Evolutionary conservation across 2,113 vertebrate species (phyloP).

Genomic region (Pituophis catenifer): DNA sequence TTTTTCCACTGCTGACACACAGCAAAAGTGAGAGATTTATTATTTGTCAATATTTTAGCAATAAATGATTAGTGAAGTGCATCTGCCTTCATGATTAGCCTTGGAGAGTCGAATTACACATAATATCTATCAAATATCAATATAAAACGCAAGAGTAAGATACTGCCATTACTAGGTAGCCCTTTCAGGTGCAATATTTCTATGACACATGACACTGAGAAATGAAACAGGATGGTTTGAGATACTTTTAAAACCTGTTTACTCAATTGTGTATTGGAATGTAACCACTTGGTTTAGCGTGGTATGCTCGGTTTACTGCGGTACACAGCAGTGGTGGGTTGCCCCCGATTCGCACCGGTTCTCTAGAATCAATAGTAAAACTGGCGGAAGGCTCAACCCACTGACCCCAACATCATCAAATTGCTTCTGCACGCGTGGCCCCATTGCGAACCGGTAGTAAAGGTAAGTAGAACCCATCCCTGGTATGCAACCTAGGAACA

Average conservation of each 20-base stretch:
- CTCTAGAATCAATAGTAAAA: no score
- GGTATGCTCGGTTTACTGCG: not conserved
- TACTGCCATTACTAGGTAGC: not conserved
- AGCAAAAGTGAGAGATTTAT: not conserved
- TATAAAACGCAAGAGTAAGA: not conserved
- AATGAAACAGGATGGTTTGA: not conserved
- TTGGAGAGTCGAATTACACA: not conserved
- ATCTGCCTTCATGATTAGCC: not conserved
- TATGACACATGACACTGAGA: not conserved
- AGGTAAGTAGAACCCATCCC: no score
- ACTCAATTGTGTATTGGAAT: not conserved
- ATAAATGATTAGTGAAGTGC: not conserved
- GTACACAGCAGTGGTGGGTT: not conserved
- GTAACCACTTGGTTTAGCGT: not conserved
- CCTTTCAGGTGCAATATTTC: not conserved
- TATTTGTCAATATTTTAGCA: not conserved
- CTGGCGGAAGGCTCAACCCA: no score
- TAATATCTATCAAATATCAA: not conserved
- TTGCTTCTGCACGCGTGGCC: no score
- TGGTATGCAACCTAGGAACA: not conserved
- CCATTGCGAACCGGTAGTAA: no score
- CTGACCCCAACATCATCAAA: no score
- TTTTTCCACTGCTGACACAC: not conserved
- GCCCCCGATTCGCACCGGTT: no score
- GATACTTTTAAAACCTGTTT: not conserved